Evolutionary conservation across 2,797 vertebrate genomes (phyloP).

Genomic region (Tauraco hartlaubi): DNA sequence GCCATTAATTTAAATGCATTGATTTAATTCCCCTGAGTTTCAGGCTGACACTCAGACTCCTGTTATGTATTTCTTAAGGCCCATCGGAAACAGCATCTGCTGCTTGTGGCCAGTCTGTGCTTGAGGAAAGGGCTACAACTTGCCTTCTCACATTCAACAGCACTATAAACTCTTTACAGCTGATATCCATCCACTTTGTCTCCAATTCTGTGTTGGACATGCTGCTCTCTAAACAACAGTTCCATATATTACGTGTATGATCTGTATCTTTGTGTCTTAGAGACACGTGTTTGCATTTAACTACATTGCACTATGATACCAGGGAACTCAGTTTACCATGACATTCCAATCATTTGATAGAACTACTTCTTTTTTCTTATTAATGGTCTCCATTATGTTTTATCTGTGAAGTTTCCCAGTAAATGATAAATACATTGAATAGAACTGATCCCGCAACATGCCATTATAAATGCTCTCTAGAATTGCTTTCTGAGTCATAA

Average conservation of each 20-base stretch:
- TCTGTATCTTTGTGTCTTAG: neutral
- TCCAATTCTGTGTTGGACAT: neutral
- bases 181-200: neutral
- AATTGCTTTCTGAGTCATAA: constrained; percentile 50
- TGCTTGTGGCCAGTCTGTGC: neutral
- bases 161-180: neutral
- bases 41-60: neutral
- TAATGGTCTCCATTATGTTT: neutral
- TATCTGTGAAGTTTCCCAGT: neutral
- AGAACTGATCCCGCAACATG: neutral
- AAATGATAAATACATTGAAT: constrained; percentile 14
- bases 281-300: neutral
- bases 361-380: neutral
- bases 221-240: neutral
- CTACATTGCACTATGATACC: neutral
- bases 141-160: neutral
- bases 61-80: neutral
- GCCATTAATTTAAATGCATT: neutral
- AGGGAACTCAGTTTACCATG: neutral
- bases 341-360: neutral
- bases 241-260: neutral
- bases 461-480: neutral
- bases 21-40: neutral
- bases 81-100: neutral
- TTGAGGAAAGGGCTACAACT: neutral